A percentile compares a stretch with the other conserved stretches of the same genome.
Conservation (phyloP, 2,797 vertebrate species). For the Cyprinodon diabolis region DNA sequence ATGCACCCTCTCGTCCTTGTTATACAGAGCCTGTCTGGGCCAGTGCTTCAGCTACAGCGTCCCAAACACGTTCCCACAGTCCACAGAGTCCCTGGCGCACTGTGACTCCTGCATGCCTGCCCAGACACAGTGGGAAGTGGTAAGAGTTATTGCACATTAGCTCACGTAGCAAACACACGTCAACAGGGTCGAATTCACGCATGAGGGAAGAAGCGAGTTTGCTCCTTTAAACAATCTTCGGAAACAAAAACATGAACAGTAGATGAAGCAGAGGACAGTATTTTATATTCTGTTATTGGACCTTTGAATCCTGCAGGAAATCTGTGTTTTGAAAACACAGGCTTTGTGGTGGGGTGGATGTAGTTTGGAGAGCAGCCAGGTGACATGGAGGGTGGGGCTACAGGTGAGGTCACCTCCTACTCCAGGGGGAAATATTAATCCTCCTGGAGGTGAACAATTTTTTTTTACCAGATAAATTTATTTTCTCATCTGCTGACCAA, state of each 20-base stretch:
- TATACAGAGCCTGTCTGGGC: slow-evolving; percentile 90
- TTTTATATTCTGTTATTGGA: slow-evolving; percentile 53
- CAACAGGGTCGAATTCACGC: slow-evolving; percentile 42
- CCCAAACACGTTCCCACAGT: slow-evolving; percentile 98
- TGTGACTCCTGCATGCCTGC: slow-evolving; percentile 99
- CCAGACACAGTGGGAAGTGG: slow-evolving; percentile 97
- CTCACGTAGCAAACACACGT: slow-evolving; percentile 50
- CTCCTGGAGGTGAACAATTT: slow-evolving; percentile 18
- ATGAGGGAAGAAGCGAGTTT: background rate
- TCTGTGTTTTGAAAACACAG: slow-evolving; percentile 61
- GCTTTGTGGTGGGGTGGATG: slow-evolving; percentile 65
- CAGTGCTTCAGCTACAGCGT: slow-evolving; percentile 99
- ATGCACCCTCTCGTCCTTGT: slow-evolving; percentile 25
- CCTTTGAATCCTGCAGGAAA: slow-evolving; percentile 46
- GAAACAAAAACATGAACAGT: slow-evolving; percentile 1
- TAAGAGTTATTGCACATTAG: slow-evolving; percentile 81
- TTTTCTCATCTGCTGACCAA: slow-evolving; percentile 22
- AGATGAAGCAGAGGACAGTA: slow-evolving; percentile 11
- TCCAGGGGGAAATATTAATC: slow-evolving; percentile 60
- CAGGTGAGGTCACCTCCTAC: slow-evolving; percentile 71
- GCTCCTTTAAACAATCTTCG: slow-evolving; percentile 18
- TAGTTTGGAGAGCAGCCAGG: slow-evolving; percentile 68
- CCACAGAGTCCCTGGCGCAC: slow-evolving; percentile 96
- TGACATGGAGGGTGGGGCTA: slow-evolving; percentile 42
- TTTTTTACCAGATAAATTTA: slow-evolving; percentile 34